phyloP scores from a whole-genome alignment of 2,797 vertebrate genomes.

The Neostethus bicornis region DNA sequence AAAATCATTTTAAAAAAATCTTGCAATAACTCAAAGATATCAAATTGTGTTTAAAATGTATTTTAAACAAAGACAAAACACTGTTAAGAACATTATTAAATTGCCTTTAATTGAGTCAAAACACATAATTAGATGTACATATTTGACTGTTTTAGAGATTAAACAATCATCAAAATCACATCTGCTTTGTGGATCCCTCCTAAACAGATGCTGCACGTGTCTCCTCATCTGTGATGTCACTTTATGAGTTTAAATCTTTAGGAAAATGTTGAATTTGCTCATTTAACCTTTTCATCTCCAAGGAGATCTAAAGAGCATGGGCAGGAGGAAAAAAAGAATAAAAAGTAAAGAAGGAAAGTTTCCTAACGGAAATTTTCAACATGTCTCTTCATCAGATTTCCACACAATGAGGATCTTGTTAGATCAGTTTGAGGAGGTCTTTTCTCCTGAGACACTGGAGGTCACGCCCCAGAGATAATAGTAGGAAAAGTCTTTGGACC shows the following conservation, averaged over 20 bases:
- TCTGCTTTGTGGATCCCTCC: slow-evolving; percentile 1
- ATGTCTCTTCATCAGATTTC: slow-evolving; percentile 29
- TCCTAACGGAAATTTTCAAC: slow-evolving; percentile 35
- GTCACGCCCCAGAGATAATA: slow-evolving; percentile 18
- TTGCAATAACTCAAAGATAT: too few species aligned
- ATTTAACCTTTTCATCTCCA: slow-evolving; percentile 1
- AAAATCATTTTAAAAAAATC: too few species aligned
- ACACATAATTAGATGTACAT: slow-evolving; percentile 4
- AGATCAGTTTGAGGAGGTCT: slow-evolving; percentile 30
- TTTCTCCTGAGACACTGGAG: slow-evolving; percentile 32
- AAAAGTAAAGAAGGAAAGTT: neutral
- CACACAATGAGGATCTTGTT: slow-evolving; percentile 48
- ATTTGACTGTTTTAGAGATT: neutral
- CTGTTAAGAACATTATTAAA: neutral
- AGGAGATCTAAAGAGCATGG: slow-evolving; percentile 10
- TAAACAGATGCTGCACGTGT: neutral
- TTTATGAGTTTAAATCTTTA: neutral
- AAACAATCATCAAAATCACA: slow-evolving; percentile 3
- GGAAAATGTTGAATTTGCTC: slow-evolving; percentile 8
- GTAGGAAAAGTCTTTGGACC: slow-evolving; percentile 10
- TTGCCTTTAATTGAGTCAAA: neutral
- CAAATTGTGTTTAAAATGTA: too few species aligned
- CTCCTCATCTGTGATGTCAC: neutral
- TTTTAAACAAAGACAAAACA: neutral
- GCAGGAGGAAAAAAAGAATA: slow-evolving; percentile 7